Conservation (phyloP, 92 coral and sea anemone species). For the Chrysogorgia sp. region DNA sequence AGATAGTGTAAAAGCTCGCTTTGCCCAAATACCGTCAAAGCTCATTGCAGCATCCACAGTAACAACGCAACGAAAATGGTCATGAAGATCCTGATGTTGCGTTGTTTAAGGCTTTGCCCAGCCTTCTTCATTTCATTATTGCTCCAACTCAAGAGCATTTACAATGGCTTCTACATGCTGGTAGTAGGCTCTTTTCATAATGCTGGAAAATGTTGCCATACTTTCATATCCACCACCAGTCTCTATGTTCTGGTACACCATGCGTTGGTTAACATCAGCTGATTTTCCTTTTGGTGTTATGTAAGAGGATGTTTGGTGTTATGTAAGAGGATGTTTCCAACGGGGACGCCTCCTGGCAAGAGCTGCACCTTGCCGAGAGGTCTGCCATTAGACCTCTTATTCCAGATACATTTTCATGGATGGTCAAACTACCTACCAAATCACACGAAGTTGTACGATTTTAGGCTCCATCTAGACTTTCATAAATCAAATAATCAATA, state of each 20-base stretch:
- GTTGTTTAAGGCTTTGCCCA: constrained; percentile 4
- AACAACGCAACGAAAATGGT: neutral
- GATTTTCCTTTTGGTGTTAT: constrained; percentile 10
- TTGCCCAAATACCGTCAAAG: constrained; percentile 9
- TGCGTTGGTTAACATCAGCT: constrained; percentile 3
- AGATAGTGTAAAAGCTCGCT: neutral
- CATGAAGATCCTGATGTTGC: neutral
- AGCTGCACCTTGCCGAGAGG: neutral
- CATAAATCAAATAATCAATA: neutral
- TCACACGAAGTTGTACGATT: neutral
- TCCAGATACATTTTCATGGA: constrained; percentile 18
- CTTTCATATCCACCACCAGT: neutral
- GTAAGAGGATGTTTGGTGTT: constrained; percentile 25
- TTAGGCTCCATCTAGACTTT: neutral
- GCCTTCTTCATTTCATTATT: constrained; percentile 1
- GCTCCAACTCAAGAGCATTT: constrained; percentile 4
- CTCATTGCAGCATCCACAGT: constrained; percentile 32
- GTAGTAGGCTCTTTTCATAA: too few relatives aligned
- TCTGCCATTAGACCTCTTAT: constrained; percentile 26
- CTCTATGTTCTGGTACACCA: neutral
- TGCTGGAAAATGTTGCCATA: too few relatives aligned
- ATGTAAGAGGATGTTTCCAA: constrained; percentile 21
- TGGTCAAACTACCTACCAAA: constrained; percentile 14
- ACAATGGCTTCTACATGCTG: neutral
- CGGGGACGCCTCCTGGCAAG: constrained; percentile 11